Base-by-base conservation (phyloP, 2,113 vertebrate species). In the Vulpes vulpes region DNA sequence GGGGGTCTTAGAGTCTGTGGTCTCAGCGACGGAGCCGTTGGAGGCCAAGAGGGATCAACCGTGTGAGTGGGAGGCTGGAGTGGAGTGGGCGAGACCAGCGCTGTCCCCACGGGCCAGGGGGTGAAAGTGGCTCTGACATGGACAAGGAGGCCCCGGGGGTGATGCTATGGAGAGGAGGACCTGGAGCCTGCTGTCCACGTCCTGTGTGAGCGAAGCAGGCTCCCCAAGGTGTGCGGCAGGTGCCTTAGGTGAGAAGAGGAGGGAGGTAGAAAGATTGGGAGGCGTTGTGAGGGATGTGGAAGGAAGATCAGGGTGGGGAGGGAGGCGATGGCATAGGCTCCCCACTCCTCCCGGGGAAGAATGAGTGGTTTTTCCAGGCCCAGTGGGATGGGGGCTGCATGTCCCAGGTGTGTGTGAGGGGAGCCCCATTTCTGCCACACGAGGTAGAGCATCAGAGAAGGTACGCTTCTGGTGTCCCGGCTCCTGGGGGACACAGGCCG, bases 341-440 rank as follows among this genome's bases (percentile, higher is more conserved):
- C 10, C 27, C 2, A 1, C 43, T 73, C 10, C 10, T 27, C 2
- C 1, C 0, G 30, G 2, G 64, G 30, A 32, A 49, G 76, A 53
- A 2, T 3, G 57, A 35, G 14, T 35, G 51, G 49, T 81, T 64
- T 69, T 60, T 32, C 43, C 71, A 67, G 79, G 35, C 20, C 11
- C 49, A 8, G 11, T 10, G 1, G 16, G 64, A 38, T 25, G 55
- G 85, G 65, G 35, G 59, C 20, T 62, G 38, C 2, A 25, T 1
- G 17, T 49, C 59, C 59, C 25, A 30, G 25, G 32, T 8, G 12
- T 53, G 38, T 11, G 25, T 62, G 8, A 43, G 62, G 22, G 87
- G 38, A 96, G 2, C 32, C 67, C 8, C 3, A 49, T 67, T 51
- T 81, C n/a, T 2, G 4, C 60, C 8, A 15, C 25, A 23, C 11